phyloP scores from a whole-genome alignment of 2,888 invertebrate genomes.

The Tipula unca region DNA sequence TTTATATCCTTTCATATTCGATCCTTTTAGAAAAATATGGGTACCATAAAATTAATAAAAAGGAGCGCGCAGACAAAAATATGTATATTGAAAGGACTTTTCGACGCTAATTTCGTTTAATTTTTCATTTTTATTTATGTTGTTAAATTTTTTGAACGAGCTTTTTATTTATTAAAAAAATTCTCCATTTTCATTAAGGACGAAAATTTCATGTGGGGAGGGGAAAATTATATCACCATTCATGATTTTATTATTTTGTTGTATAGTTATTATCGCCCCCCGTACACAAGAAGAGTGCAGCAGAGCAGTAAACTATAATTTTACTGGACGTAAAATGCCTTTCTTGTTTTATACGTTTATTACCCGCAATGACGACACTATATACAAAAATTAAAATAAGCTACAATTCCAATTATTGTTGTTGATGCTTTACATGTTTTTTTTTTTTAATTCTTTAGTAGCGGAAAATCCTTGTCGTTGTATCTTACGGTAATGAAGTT shows the following conservation, averaged over 20 bases:
- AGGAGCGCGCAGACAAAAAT: not conserved
- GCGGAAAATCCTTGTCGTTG: conserved; percentile 9
- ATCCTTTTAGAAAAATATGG: not conserved
- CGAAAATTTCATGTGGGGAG: not conserved
- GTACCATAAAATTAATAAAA: not conserved
- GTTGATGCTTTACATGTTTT: not conserved
- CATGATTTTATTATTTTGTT: not conserved
- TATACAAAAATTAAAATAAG: not conserved
- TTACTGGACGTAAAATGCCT: not conserved
- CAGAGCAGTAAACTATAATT: not conserved
- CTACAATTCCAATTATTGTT: not conserved
- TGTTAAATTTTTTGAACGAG: not conserved
- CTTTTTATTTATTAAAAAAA: not conserved
- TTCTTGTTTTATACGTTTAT: not conserved
- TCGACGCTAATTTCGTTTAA: not conserved
- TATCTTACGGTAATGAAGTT: not conserved
- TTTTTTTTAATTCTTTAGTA: not conserved
- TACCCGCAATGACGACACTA: not conserved
- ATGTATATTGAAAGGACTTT: not conserved
- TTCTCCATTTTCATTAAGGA: not conserved
- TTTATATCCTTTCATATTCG: conserved; percentile 14
- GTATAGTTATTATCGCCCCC: not conserved
- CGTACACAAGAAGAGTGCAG: not conserved
- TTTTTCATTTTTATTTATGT: not conserved
- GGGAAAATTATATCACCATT: not conserved